These are phyloP conservation scores for Tolmerus cingulatus DNA, from an alignment of 2,888 invertebrate genomes.

Conservation along the genomic window DNA sequence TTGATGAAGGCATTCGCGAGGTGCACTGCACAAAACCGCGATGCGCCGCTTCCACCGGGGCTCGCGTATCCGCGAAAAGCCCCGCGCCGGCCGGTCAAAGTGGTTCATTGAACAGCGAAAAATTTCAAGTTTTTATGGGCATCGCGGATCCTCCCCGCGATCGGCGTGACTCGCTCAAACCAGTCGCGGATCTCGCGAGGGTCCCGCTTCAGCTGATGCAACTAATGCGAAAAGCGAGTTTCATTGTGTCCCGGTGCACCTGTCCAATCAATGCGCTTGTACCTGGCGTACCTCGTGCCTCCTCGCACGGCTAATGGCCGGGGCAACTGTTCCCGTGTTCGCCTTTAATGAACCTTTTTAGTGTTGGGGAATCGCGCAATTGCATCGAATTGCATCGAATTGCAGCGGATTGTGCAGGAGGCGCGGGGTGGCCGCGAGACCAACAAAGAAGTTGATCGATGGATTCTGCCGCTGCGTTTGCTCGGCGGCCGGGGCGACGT, in stretches of 20 bases:
- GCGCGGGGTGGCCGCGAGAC: background rate
- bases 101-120: background rate
- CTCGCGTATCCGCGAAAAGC: background rate
- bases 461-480: background rate
- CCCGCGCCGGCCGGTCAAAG: background rate
- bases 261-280: background rate
- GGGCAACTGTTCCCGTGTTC: conserved; percentile 14
- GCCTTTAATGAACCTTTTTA: conserved; percentile 17
- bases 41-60: background rate
- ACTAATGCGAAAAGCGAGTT: background rate
- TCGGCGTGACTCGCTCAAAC: background rate
- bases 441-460: background rate
- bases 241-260: background rate
- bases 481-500: background rate
- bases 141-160: background rate
- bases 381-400: background rate
- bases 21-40: background rate
- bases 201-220: background rate
- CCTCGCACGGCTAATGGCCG: background rate
- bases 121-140: background rate
- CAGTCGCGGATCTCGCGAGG: background rate
- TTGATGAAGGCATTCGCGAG: background rate
- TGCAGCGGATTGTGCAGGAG: background rate
- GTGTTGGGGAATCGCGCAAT: background rate
- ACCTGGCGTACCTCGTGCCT: background rate